Evolutionary conservation across 2,888 invertebrate species (phyloP), one percentile per base, ranked within the genome.

Genomic region (Macropis europaea): DNA sequence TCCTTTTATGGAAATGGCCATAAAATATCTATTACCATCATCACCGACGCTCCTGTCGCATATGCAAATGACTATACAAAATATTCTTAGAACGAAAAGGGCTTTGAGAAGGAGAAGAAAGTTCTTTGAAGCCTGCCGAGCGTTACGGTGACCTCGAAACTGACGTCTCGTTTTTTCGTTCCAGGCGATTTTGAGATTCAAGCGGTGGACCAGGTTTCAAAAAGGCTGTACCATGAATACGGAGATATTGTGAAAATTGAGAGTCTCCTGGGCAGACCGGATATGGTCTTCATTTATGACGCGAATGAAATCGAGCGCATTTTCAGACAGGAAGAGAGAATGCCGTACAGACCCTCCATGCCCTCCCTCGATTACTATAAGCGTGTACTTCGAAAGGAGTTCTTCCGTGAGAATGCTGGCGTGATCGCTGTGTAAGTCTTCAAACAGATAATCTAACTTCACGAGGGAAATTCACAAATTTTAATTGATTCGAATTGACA

Each of bases 341-440:
- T 94, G 83, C 95, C 95, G 0, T 93, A 93, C 75, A 92, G 95
- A 61, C 95, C 95, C 0, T 94, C 95, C 0, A 95, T 95, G 95
- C 94, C 95, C 0, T 95, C 94, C 0, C 89, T 95, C 45, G 93
- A 94, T 85, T 94, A 94, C 81, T 95, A 95, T 89, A 95, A 95
- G 78, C 94, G 94, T 81, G 93, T 92, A 0, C 87, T 94, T 45
- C 90, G 94, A 72, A 94, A 93, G 86, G 93, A 94, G 50, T 94
- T 94, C 86, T 95, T 95, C 82, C 92, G 92, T 0, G 92, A 93
- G 70, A 91, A 92, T 54, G 93, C 93, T 0, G 95, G 95, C 47
- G 93, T 95, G 3, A 95, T 95, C 76, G 95, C 94, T 2, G 94
- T 95, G 95, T 95, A 90, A 93, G 94, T 91, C 2, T 4, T 24